A percentile compares a stretch with the other conserved stretches of the same genome.
Evolutionary conservation across 2,113 vertebrate genomes (phyloP).

Genomic region (Mustelus asterias): DNA sequence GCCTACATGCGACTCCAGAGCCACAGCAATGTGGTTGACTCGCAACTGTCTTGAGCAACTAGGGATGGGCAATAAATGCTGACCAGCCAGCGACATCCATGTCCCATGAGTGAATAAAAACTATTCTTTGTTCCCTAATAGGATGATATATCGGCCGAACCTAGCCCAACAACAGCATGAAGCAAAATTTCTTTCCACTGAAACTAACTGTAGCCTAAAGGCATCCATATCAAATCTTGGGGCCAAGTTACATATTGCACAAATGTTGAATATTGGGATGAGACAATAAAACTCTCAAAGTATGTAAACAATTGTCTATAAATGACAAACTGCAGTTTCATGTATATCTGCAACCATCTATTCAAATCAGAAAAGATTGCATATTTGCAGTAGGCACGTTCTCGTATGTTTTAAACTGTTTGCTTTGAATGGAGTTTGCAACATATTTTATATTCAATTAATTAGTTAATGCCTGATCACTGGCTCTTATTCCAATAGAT

Average conservation of each 20-base stretch:
- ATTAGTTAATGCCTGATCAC: neutral
- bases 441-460: neutral
- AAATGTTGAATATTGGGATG: neutral
- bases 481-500: neutral
- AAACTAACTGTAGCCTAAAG: neutral
- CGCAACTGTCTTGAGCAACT: too few relatives aligned
- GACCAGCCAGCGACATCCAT: too few relatives aligned
- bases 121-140: neutral
- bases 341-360: neutral
- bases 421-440: neutral
- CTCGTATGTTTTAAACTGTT: neutral
- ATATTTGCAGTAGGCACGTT: neutral
- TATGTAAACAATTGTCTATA: neutral
- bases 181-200: neutral
- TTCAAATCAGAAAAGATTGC: neutral
- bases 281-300: neutral
- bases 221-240: neutral
- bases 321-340: neutral
- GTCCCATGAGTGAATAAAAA: too few relatives aligned
- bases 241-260: neutral
- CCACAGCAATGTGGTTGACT: too few relatives aligned
- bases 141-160: neutral
- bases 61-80: too few relatives aligned
- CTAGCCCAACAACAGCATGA: neutral
- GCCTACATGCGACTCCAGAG: too few relatives aligned